A percentile compares a stretch with the other conserved stretches of the same genome.
These are phyloP conservation scores for Climacteris rufus DNA, from an alignment of 2,113 vertebrate species.

Conservation along the genomic window DNA sequence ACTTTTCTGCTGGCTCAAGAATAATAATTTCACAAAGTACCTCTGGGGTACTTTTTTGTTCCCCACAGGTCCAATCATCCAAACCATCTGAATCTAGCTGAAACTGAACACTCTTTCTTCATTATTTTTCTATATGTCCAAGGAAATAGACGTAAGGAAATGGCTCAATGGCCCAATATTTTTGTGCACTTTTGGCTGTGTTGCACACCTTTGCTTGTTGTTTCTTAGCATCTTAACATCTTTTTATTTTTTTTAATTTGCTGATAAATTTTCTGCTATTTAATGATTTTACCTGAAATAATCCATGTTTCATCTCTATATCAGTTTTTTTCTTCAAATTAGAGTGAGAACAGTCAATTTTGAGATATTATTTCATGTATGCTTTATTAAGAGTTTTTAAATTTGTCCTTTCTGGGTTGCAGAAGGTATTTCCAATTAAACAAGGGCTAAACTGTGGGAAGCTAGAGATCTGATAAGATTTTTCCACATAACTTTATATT, in stretches of 20 bases:
- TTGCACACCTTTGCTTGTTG: rapidly evolving
- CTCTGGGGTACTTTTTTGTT: background rate
- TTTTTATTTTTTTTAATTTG: background rate
- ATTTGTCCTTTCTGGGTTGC: background rate
- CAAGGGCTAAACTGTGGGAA: background rate
- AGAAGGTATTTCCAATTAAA: background rate
- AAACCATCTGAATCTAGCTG: background rate
- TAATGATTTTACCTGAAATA: background rate
- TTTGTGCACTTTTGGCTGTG: background rate
- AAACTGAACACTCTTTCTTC: background rate
- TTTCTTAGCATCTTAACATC: rapidly evolving
- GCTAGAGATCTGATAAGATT: background rate
- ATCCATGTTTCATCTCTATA: background rate
- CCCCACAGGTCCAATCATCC: background rate
- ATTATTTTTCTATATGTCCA: background rate
- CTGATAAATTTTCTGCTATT: background rate
- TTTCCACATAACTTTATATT: background rate
- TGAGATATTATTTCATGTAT: background rate
- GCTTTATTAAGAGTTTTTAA: background rate
- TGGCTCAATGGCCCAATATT: background rate
- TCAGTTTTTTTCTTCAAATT: background rate
- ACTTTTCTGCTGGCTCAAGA: background rate
- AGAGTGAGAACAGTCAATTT: background rate
- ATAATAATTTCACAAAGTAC: conserved; percentile 10
- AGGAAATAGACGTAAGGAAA: background rate